phyloP scores from a whole-genome alignment of 2,113 vertebrate genomes.

The Rhizomys pruinosus region DNA sequence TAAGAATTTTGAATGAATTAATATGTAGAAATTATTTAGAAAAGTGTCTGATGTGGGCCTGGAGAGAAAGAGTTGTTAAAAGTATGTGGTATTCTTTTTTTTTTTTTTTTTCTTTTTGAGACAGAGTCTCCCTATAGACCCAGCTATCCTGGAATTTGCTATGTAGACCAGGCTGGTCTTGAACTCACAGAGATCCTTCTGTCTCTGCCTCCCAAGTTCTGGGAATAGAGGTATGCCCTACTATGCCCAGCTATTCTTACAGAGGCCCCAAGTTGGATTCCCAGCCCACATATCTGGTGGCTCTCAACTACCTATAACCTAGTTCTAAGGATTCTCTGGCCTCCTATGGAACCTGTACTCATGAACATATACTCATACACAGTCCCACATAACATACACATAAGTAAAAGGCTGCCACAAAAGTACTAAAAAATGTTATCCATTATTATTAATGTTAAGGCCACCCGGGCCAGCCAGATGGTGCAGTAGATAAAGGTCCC shows the following conservation, averaged over 20 bases:
- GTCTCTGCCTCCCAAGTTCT: too few species aligned
- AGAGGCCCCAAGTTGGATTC: background rate
- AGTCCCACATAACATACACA: too few species aligned
- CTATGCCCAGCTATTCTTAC: too few species aligned
- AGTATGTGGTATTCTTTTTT: too few species aligned
- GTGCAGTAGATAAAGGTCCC: background rate
- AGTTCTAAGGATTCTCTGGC: background rate
- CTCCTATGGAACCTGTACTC: background rate
- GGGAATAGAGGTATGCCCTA: too few species aligned
- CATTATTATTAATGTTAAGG: background rate
- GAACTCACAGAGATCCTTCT: too few species aligned
- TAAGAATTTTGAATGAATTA: constrained; percentile 22
- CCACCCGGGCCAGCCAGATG: background rate
- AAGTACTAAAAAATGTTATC: background rate
- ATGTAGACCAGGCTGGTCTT: too few species aligned
- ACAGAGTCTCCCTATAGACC: too few species aligned
- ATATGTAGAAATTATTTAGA: constrained; percentile 3
- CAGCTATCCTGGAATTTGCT: too few species aligned
- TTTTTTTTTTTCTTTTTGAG: too few species aligned
- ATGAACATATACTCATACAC: too few species aligned
- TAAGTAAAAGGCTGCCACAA: too few species aligned
- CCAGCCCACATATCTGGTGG: background rate
- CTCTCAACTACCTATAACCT: background rate
- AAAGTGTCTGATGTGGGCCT: background rate
- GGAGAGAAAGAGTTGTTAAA: background rate